Evolutionary conservation across 1,140 invertebrate species (phyloP).

Genomic region (Amyelois transitella): DNA sequence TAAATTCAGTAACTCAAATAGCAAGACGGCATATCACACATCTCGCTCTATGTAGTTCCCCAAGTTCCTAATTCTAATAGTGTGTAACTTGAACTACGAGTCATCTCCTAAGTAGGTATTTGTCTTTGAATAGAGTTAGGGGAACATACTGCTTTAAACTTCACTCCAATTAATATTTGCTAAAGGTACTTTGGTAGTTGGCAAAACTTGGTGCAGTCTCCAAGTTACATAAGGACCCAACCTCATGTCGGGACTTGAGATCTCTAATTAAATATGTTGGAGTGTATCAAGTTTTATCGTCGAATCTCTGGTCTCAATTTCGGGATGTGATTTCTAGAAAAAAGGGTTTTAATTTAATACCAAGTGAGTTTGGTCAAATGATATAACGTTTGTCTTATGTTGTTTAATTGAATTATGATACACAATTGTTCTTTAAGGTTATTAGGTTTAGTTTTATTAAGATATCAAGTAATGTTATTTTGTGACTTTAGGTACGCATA

Average conservation of each 20-base stretch:
- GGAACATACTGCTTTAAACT: constrained; percentile 25
- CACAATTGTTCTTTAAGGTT: too few species aligned
- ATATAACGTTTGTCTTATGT: too few species aligned
- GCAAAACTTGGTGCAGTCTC: constrained; percentile 31
- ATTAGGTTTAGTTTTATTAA: too few species aligned
- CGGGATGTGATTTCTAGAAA: too few species aligned
- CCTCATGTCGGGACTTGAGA: constrained; percentile 3
- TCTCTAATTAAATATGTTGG: constrained; percentile 9
- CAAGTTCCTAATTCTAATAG: constrained; percentile 8
- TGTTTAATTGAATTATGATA: too few species aligned
- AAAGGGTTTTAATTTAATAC: too few species aligned
- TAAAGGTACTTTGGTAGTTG: constrained; percentile 39
- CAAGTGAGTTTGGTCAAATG: too few species aligned
- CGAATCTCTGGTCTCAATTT: neutral
- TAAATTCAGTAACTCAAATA: neutral
- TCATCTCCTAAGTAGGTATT: constrained; percentile 32
- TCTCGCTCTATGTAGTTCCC: neutral
- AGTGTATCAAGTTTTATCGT: neutral
- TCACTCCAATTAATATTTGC: constrained; percentile 47
- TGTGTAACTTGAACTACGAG: constrained; percentile 24
- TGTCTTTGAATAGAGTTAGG: constrained; percentile 36
- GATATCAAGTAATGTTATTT: too few species aligned
- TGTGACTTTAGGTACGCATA: too few species aligned
- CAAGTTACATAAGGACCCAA: constrained; percentile 14
- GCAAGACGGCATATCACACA: neutral